Evolutionary conservation across 2,113 vertebrate genomes (phyloP).

Genomic region (Rhea pennata): DNA sequence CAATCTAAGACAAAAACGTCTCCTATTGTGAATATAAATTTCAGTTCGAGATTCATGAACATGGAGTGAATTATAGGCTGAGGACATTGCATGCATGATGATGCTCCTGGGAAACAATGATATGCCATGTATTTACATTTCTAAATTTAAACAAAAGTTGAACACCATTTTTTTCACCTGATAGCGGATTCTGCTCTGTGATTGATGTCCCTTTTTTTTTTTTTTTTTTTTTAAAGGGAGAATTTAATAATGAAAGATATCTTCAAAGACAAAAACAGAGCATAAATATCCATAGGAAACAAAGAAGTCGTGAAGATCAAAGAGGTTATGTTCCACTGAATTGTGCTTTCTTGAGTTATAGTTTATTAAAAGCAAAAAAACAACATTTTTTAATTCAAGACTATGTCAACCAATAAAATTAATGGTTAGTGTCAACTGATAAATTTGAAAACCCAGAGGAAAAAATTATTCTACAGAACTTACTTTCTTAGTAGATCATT

Average conservation of each 20-base stretch:
- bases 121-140: background rate
- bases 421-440: background rate
- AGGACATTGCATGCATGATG: background rate
- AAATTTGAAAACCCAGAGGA: background rate
- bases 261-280: background rate
- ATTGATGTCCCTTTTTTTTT: background rate
- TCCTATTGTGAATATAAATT: background rate
- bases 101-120: background rate
- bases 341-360: background rate
- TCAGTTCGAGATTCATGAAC: background rate
- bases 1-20: background rate
- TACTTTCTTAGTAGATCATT: background rate
- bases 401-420: background rate
- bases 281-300: background rate
- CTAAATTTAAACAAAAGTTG: background rate
- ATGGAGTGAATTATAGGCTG: background rate
- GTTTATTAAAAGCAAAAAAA: background rate
- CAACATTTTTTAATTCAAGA: background rate
- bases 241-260: background rate
- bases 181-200: background rate
- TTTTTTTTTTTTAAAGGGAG: background rate
- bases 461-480: background rate
- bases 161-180: background rate
- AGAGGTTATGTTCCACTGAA: background rate
- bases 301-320: background rate